Percentiles rank a stretch among this genome's conserved stretches.
These are phyloP conservation scores for Agrilus planipennis DNA, from an alignment of 1,140 invertebrate species.

Conservation along the genomic window DNA sequence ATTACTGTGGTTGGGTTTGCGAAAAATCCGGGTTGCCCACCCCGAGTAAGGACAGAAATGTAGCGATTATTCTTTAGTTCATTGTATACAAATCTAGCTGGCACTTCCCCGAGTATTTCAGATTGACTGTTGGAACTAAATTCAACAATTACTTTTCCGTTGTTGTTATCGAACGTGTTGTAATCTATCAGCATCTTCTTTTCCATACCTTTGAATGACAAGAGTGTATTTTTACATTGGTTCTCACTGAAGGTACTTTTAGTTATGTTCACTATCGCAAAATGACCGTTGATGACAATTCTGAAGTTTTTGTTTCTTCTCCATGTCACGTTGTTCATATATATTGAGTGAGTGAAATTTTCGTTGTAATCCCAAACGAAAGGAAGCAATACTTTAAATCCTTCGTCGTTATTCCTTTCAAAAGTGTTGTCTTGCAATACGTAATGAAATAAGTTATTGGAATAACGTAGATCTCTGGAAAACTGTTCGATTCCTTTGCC, in stretches of 20 bases:
- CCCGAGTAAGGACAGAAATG: constrained; percentile 21
- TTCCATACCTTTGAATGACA: constrained; percentile 90
- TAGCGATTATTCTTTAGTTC: constrained; percentile 62
- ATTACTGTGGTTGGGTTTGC: constrained; percentile 68
- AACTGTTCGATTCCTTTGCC: constrained; percentile 75
- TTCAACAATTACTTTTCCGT: constrained; percentile 75
- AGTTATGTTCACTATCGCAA: constrained; percentile 70
- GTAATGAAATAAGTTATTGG: constrained; percentile 93
- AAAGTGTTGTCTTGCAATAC: constrained; percentile 77
- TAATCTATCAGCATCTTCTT: constrained; percentile 78
- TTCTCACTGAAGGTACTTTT: constrained; percentile 81
- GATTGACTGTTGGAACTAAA: constrained; percentile 86
- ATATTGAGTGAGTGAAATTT: constrained; percentile 84
- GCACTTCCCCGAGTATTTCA: constrained; percentile 76
- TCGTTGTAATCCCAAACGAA: constrained; percentile 94
- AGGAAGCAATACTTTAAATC: constrained; percentile 74
- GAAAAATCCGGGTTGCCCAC: constrained; percentile 32
- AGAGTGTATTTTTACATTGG: constrained; percentile 65
- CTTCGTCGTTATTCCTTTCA: constrained; percentile 70
- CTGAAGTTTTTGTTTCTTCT: constrained; percentile 74
- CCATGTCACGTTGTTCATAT: constrained; percentile 78
- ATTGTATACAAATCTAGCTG: constrained; percentile 69
- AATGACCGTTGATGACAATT: constrained; percentile 83
- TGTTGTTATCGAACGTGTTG: constrained; percentile 71
- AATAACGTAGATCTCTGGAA: constrained; percentile 78